Conservation (phyloP, 2,797 vertebrate species). For the Typhlichthys eigenmanni region DNA sequence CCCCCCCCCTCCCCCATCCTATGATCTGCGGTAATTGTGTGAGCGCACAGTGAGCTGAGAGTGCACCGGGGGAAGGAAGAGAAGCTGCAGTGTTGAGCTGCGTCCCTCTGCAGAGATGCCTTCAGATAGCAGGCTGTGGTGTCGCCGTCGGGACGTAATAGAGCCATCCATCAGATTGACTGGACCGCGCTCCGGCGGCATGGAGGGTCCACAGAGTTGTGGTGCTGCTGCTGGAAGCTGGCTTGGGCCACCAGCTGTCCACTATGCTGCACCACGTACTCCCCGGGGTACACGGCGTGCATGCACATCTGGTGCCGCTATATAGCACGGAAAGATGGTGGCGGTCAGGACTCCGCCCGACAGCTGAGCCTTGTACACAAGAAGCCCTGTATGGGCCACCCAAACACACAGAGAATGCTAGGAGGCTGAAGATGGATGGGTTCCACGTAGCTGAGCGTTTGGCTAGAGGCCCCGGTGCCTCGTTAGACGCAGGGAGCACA, state of each 20-base stretch:
- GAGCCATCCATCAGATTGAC: constrained; percentile 51
- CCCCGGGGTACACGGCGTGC: too few species aligned
- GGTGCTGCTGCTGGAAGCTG: too few species aligned
- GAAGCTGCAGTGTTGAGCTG: constrained; percentile 26
- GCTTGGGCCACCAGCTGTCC: too few species aligned
- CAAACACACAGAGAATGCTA: too few species aligned
- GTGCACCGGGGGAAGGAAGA: not conserved
- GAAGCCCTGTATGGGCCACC: too few species aligned
- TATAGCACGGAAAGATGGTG: too few species aligned
- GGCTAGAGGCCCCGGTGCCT: constrained; percentile 3
- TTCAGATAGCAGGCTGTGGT: constrained; percentile 28
- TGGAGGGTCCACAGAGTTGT: too few species aligned
- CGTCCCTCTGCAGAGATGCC: constrained; percentile 26
- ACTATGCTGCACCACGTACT: too few species aligned
- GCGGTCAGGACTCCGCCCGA: too few species aligned
- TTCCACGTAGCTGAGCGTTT: not conserved
- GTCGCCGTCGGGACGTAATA: constrained; percentile 37
- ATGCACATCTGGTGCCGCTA: too few species aligned
- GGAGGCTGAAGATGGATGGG: too few species aligned
- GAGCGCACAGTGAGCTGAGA: not conserved
- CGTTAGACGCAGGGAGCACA: constrained; percentile 7
- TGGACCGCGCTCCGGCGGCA: not conserved
- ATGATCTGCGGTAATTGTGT: constrained; percentile 7
- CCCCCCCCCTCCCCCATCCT: not conserved
- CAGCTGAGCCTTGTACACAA: too few species aligned